phyloP scores from a whole-genome alignment of 2,888 invertebrate genomes.

The Callyntrura guangdongensis region DNA sequence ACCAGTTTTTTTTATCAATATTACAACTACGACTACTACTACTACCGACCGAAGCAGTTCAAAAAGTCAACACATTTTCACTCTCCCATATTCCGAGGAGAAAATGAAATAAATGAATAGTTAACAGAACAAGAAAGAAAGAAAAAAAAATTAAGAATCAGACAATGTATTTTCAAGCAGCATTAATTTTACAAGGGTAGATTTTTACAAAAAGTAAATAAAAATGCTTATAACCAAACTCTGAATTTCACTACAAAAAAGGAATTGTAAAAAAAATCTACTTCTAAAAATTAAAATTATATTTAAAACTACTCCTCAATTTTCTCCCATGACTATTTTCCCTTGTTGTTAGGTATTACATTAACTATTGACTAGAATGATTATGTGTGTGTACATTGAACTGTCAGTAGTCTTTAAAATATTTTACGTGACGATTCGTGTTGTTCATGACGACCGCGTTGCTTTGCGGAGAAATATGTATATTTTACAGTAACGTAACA shows the following conservation, averaged over 20 bases:
- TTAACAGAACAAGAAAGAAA: not conserved
- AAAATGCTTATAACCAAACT: not conserved
- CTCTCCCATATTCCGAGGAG: slow-evolving; percentile 5
- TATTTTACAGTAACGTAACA: no score
- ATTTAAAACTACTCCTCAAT: no score
- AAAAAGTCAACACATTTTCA: slow-evolving; percentile 65
- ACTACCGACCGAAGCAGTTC: slow-evolving; percentile 71
- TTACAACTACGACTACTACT: slow-evolving; percentile 6
- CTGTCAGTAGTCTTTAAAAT: no score
- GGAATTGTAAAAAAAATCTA: no score
- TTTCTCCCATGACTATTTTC: no score
- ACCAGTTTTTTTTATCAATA: not conserved
- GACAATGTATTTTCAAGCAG: slow-evolving; percentile 59
- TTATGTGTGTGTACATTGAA: no score
- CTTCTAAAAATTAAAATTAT: no score
- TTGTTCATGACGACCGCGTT: no score
- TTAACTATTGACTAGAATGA: no score
- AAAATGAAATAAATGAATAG: slow-evolving; percentile 15
- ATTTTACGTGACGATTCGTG: no score
- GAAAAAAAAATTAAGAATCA: slow-evolving; percentile 30
- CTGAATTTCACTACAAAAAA: not conserved
- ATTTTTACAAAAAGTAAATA: not conserved
- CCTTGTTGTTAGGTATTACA: no score
- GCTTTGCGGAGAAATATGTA: no score
- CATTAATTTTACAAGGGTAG: slow-evolving; percentile 8